Base-by-base conservation (phyloP, 1,140 invertebrate species). In the Tetranychus urticae region DNA sequence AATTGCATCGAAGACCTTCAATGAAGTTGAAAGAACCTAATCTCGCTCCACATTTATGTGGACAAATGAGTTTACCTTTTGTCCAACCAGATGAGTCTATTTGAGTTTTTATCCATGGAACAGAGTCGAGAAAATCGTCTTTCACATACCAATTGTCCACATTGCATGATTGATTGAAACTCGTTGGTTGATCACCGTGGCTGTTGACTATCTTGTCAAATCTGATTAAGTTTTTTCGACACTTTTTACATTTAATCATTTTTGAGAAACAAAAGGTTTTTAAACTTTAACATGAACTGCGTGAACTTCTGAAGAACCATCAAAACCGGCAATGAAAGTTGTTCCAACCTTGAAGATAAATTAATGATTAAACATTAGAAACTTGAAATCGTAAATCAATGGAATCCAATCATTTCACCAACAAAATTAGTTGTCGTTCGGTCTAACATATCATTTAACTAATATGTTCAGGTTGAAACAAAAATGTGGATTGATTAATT, bases 11-110 rank as follows among this genome's bases (percentile, higher is more conserved):
- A 61, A 73, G 69, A 33, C 78, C 77, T 23, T 76, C 75, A 7
- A 80, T 70, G 69, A 78, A 81, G 69, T 80, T 78, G 71, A 78
- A 80, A 31, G 75, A 75, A 3, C 79, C 79, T 31, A 81, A 68
- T 69, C 77, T 73, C 55, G 70, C 71, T 33, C 72, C 69, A 69
- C 79, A 80, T 34, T 45, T 56, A 59, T 74, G 71, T 65, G 73
- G 73, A 72, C 79, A 80, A 52, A 73, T 71, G 14, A 80, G 64
- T 71, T 79, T 79, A 36, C 78, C 79, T 69, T 77, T 78, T 4
- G 72, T 74, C 78, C 78, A 80, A 35, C 72, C 68, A 63, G 72
- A 65, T 66, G 4, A 13, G 54, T 62, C 61, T 13, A 62, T 62
- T 58, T 62, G 61, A n/a, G 45, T 10, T 47, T 37, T 56, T n/a